A percentile compares a stretch with the other conserved stretches of the same genome.
These are phyloP conservation scores for Eudasyphora cyanicolor DNA, from an alignment of 2,888 invertebrate genomes.

Conservation along the genomic window DNA sequence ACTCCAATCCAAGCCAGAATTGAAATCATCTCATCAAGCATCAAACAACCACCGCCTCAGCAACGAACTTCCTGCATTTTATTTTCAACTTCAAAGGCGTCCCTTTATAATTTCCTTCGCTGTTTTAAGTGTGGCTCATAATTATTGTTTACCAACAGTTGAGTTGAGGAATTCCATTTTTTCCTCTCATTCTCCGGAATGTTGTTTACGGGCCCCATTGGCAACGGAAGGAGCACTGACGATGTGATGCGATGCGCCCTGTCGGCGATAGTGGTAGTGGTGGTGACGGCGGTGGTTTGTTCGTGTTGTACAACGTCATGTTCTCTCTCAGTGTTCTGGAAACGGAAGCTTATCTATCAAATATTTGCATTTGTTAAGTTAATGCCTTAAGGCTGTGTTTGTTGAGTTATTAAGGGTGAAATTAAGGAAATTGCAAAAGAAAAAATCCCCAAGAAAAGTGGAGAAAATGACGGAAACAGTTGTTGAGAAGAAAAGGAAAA, in stretches of 20 bases:
- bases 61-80: neutral
- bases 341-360: constrained; percentile 62
- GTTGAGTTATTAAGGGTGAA: constrained; percentile 61
- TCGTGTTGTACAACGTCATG: constrained; percentile 4
- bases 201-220: neutral
- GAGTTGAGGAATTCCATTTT: constrained; percentile 27
- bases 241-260: neutral
- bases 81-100: neutral
- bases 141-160: constrained; percentile 26
- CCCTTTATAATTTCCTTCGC: neutral
- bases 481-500: neutral
- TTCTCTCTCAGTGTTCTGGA: constrained; percentile 2
- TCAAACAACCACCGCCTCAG: neutral
- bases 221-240: neutral
- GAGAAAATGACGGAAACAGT: neutral
- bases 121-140: constrained; percentile 23
- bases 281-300: neutral
- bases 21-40: neutral
- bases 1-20: neutral
- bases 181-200: neutral
- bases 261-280: neutral
- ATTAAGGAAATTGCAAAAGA: constrained; percentile 64
- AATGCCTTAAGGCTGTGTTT: constrained; percentile 59
- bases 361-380: constrained; percentile 64
- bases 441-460: neutral